A percentile compares a stretch with the other conserved stretches of the same genome.
phyloP scores from a whole-genome alignment of 2,888 invertebrate species.

The Xestoiulus laeticollis region DNA sequence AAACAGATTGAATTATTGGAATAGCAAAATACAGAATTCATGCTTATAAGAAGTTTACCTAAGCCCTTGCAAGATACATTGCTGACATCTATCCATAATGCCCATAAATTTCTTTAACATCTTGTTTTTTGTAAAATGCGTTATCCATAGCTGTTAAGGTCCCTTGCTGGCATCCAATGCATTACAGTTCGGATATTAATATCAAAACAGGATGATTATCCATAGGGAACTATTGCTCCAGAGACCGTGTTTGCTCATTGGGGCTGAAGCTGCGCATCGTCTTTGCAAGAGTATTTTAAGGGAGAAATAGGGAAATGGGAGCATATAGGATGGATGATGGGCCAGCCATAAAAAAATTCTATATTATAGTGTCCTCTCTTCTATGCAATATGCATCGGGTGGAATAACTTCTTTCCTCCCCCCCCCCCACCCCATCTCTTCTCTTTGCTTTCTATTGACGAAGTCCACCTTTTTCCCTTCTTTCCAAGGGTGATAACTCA shows the following conservation, averaged over 20 bases:
- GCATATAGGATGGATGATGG: slow-evolving; percentile 14
- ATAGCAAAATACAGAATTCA: too few species aligned
- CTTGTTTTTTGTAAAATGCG: too few species aligned
- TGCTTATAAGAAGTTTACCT: too few species aligned
- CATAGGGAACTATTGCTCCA: background rate
- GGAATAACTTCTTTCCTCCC: background rate
- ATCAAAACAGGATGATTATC: background rate
- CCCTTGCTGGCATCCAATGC: background rate
- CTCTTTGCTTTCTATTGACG: background rate
- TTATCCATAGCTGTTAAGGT: too few species aligned
- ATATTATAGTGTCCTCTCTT: background rate
- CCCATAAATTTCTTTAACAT: too few species aligned
- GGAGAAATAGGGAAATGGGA: background rate
- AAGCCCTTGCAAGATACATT: too few species aligned
- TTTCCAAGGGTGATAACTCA: background rate
- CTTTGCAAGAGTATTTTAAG: background rate
- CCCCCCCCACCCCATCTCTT: background rate
- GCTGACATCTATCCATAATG: too few species aligned
- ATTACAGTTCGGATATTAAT: background rate
- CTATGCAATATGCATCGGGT: slow-evolving; percentile 24
- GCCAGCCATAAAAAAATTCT: background rate
- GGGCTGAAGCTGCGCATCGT: background rate
- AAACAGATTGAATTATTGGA: too few species aligned
- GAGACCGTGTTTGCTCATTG: background rate
- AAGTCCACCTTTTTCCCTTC: background rate